A percentile compares a stretch with the other conserved stretches of the same genome.
Evolutionary conservation across 1,140 invertebrate genomes (phyloP).

Genomic region (Neotoxoptera formosana): DNA sequence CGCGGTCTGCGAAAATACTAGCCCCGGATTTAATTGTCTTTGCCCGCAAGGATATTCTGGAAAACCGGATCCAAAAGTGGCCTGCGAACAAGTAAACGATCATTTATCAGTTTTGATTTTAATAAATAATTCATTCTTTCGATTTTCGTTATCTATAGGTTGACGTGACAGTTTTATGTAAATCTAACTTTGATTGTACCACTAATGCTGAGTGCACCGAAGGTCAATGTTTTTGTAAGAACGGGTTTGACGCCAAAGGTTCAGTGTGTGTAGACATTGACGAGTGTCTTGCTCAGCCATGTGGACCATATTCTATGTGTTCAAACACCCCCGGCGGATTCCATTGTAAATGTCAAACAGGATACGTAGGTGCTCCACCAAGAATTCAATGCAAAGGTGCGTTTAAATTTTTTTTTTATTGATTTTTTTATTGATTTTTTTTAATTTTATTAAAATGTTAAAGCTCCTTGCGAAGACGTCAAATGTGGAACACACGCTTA

Average conservation of each 20-base stretch:
- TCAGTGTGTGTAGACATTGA: constrained; percentile 82
- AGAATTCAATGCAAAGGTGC: constrained; percentile 78
- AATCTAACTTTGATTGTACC: constrained; percentile 88
- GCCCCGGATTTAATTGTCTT: constrained; percentile 85
- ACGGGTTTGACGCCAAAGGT: constrained; percentile 82
- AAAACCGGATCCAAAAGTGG: constrained; percentile 80
- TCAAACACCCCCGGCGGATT: constrained; percentile 84
- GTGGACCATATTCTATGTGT: constrained; percentile 83
- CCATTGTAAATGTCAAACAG: constrained; percentile 85
- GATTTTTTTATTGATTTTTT: neutral
- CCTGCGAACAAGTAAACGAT: constrained; percentile 79
- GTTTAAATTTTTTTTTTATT: neutral
- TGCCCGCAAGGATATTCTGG: constrained; percentile 89
- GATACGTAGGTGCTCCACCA: constrained; percentile 84
- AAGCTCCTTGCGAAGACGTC: constrained; percentile 89
- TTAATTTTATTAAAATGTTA: constrained; percentile 45
- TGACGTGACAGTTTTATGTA: constrained; percentile 85
- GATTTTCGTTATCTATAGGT: constrained; percentile 67
- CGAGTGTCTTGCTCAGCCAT: constrained; percentile 79
- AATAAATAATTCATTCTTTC: neutral
- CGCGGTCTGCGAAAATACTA: constrained; percentile 86
- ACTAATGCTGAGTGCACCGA: constrained; percentile 91
- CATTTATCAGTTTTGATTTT: neutral
- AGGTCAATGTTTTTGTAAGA: constrained; percentile 88
- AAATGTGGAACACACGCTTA: constrained; percentile 87